phyloP scores from a whole-genome alignment of 2,888 invertebrate species.

The Melinopterus prodromus region DNA sequence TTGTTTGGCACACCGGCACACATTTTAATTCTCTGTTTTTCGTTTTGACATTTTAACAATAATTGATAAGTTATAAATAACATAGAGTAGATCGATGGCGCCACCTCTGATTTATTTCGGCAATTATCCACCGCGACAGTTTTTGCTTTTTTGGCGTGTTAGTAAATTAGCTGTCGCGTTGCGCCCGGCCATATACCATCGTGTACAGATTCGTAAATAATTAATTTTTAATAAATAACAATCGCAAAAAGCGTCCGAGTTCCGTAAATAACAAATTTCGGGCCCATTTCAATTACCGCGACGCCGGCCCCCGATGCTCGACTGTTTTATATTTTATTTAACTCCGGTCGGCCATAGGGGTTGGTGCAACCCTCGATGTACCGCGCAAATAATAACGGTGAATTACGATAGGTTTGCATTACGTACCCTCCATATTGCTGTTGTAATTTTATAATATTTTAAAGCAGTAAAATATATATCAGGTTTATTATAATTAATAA shows the following conservation, averaged over 20 bases:
- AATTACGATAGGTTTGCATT: too few relatives aligned
- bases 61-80: background rate
- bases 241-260: background rate
- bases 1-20: background rate
- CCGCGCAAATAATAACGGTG: too few relatives aligned
- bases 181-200: background rate
- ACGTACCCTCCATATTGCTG: too few relatives aligned
- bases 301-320: background rate
- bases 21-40: background rate
- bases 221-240: conserved; percentile 4
- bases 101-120: background rate
- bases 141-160: background rate
- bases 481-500: too few relatives aligned
- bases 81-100: background rate
- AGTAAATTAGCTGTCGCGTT: background rate
- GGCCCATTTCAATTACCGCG: background rate
- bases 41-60: background rate
- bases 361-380: too few relatives aligned
- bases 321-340: background rate
- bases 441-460: too few relatives aligned
- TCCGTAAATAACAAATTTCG: background rate
- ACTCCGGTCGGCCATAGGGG: background rate
- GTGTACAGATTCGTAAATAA: background rate
- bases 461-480: too few relatives aligned
- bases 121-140: background rate